Base-by-base conservation (phyloP, 2,888 invertebrate genomes). In the Autographa gamma region DNA sequence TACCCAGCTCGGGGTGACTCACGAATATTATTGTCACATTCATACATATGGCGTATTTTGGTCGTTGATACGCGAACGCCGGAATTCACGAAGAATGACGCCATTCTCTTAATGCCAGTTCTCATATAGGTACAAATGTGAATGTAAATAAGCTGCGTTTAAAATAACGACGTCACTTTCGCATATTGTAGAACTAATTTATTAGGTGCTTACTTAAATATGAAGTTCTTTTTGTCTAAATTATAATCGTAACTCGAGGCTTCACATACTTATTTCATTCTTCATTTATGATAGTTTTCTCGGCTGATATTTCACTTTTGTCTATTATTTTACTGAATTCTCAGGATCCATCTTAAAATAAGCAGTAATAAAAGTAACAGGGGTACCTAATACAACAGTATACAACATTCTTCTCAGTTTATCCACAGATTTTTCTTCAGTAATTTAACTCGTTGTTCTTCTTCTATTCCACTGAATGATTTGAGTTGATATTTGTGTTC, bases 1-100 rank as follows among this genome's bases (percentile, higher is more conserved):
- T 85, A 81, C 83, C 82, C 84, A 75, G 73, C 79, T 85, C 84
- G 73, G 85, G 74, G 69, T 95, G 95, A 95, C 89, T 95, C 95
- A 95, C 86, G 86, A 91, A 91, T 93, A 93, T 92, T 94, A 94
- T 93, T 93, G 94, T 92, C 93, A 88, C 90, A 91, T 91, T 90
- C 91, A 90, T 89, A 91, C 90, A 88, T 91, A 90, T 88, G 88
- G 90, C 89, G 89, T 90, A 90, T 91, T 93, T 93, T 90, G 88
- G 89, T 89, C 89, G 92, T 92, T 91, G 89, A 91, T 93, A 91
- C 90, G 89, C 89, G 90, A 90, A 89, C 89, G 88, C 81, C 88
- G 88, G 88, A 90, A 92, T 93, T 93, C 89, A 88, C 87, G 83
- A 89, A 91, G 91, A 91, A 93, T 94, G 93, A 93, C 93, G 93